Conservation (phyloP, 2,888 invertebrate species). For the Mimumesa dahlbomi region DNA sequence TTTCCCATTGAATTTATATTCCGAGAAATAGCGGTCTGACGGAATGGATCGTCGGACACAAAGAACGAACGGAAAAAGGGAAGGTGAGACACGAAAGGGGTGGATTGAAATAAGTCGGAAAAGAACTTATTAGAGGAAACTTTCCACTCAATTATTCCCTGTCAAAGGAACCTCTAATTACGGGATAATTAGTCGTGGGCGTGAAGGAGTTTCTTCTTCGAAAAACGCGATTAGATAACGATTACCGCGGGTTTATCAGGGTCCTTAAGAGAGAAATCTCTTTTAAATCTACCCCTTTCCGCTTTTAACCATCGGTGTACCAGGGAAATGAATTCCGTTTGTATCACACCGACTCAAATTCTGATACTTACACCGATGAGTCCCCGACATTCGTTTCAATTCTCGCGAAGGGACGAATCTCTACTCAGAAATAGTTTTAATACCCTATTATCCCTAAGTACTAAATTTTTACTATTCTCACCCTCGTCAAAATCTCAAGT, state of each 20-base stretch:
- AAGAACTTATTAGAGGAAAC: slow-evolving; percentile 50
- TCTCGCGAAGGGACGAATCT: too few species aligned
- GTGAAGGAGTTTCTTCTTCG: slow-evolving; percentile 32
- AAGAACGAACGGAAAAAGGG: background rate
- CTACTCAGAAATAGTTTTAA: too few species aligned
- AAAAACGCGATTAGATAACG: slow-evolving; percentile 54
- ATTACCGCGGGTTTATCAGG: slow-evolving; percentile 51
- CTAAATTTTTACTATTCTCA: too few species aligned
- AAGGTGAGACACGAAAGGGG: background rate
- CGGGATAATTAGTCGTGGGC: slow-evolving; percentile 53
- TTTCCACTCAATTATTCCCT: slow-evolving; percentile 50
- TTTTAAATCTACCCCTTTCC: too few species aligned
- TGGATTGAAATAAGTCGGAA: slow-evolving; percentile 17
- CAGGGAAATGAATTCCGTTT: too few species aligned
- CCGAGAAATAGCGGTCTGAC: background rate
- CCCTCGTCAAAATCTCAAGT: too few species aligned
- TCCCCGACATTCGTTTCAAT: too few species aligned
- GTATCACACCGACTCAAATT: too few species aligned
- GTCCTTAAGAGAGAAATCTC: slow-evolving; percentile 51
- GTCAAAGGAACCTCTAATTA: slow-evolving; percentile 62
- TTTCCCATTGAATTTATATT: too few species aligned
- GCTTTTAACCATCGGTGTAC: too few species aligned
- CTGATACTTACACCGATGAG: too few species aligned
- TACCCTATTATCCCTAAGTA: too few species aligned
- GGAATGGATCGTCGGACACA: background rate